These are phyloP conservation scores for Tubiluchus corallicola DNA, from an alignment of 2,888 invertebrate genomes.

Conservation along the genomic window DNA sequence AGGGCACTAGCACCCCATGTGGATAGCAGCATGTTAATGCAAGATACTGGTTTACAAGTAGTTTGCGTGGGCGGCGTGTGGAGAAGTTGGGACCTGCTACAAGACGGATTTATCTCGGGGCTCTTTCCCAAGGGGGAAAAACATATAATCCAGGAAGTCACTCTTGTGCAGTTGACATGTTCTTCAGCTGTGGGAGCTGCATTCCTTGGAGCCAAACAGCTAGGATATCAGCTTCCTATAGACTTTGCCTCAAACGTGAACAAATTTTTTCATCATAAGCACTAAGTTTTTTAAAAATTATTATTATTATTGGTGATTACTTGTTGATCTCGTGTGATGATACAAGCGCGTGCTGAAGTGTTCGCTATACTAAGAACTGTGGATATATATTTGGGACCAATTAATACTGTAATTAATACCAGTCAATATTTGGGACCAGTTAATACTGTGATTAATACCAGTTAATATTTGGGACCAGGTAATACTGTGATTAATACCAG, in stretches of 20 bases:
- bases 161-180: conserved; percentile 47
- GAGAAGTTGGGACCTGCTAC: conserved; percentile 68
- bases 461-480: too few species aligned
- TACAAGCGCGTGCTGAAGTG: too few species aligned
- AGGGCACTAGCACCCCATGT: conserved; percentile 43
- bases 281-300: too few species aligned
- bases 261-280: conserved; percentile 6
- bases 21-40: conserved; percentile 16
- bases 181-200: conserved; percentile 69
- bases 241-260: conserved; percentile 28
- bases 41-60: conserved; percentile 50
- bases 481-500: too few species aligned
- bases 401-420: too few species aligned
- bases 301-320: too few species aligned
- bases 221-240: conserved; percentile 42
- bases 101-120: conserved; percentile 42
- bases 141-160: conserved; percentile 39
- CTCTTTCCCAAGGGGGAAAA: too few species aligned
- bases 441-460: too few species aligned
- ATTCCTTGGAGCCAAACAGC: conserved; percentile 55
- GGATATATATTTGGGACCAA: too few species aligned
- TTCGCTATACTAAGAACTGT: too few species aligned
- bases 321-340: too few species aligned
- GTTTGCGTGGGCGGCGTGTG: conserved; percentile 89
- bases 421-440: too few species aligned